A percentile compares a stretch with the other conserved stretches of the same genome.
Evolutionary conservation across 2,888 invertebrate species (phyloP).

Genomic region (Nomada hirtipes): DNA sequence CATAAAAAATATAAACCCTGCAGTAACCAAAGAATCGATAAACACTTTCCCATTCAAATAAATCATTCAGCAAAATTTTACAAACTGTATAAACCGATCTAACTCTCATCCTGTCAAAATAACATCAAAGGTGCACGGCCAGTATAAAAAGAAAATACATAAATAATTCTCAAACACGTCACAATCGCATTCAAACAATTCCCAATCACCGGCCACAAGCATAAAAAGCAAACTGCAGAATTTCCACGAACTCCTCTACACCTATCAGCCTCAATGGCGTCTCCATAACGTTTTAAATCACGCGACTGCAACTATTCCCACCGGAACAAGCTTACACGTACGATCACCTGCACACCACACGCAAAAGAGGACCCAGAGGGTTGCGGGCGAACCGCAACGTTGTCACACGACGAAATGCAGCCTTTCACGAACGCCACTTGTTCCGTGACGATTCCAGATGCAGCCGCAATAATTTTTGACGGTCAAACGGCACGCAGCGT

Average conservation of each 20-base stretch:
- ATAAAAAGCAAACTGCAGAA: not conserved
- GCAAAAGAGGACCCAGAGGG: not conserved
- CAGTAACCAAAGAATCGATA: too few relatives aligned
- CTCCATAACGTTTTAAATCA: not conserved
- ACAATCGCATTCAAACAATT: too few relatives aligned
- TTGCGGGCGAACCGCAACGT: not conserved
- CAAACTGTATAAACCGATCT: too few relatives aligned
- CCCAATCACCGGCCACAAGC: too few relatives aligned
- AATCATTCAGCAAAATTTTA: too few relatives aligned
- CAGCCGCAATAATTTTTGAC: constrained; percentile 59
- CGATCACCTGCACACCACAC: not conserved
- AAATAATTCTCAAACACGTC: too few relatives aligned
- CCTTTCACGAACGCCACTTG: constrained; percentile 42
- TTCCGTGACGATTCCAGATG: constrained; percentile 57
- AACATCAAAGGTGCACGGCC: too few relatives aligned
- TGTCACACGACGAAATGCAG: constrained; percentile 37
- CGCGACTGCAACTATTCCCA: not conserved
- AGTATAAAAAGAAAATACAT: too few relatives aligned
- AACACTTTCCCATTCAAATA: too few relatives aligned
- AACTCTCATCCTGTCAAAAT: too few relatives aligned
- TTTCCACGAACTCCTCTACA: not conserved
- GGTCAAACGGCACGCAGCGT: constrained; percentile 57
- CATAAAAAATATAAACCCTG: too few relatives aligned
- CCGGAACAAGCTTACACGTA: not conserved
- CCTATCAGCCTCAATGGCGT: not conserved